These are phyloP conservation scores for Anolis carolinensis DNA, from an alignment of 2,113 vertebrate genomes.

Conservation along the genomic window DNA sequence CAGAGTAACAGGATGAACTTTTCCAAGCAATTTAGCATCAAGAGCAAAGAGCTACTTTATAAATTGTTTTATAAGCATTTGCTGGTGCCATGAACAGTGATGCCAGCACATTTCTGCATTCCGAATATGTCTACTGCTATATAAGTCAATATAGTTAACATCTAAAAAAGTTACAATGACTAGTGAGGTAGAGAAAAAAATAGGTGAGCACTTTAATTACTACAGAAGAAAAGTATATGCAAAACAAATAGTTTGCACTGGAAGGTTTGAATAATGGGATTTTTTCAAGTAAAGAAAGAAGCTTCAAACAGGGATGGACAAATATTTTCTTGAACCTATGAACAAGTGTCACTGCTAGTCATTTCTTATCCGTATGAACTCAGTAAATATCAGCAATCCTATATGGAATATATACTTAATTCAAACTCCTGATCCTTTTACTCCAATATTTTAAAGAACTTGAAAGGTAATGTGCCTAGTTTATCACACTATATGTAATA, in stretches of 20 bases:
- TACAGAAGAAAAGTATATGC: neutral
- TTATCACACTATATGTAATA: slow-evolving; percentile 36
- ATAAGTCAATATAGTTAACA: neutral
- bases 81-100: neutral
- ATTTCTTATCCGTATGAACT: neutral
- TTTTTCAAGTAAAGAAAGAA: neutral
- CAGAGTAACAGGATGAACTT: slow-evolving; percentile 41
- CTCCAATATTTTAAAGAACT: no score
- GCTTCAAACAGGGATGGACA: neutral
- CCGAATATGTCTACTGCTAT: neutral
- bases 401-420: neutral
- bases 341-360: neutral
- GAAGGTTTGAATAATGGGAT: neutral
- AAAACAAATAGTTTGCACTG: neutral
- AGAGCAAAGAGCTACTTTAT: neutral
- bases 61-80: neutral
- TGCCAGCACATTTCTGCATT: neutral
- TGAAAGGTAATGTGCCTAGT: slow-evolving; percentile 2
- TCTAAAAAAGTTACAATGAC: no score
- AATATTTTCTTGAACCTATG: neutral
- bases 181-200: neutral
- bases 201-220: neutral
- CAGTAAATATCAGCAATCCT: neutral
- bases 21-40: rapidly evolving
- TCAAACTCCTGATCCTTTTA: no score